Percentiles rank a stretch among this genome's conserved stretches.
These are phyloP conservation scores for Drosophila pseudoobscura DNA, from an alignment of 1,140 invertebrate species.

Conservation along the genomic window DNA sequence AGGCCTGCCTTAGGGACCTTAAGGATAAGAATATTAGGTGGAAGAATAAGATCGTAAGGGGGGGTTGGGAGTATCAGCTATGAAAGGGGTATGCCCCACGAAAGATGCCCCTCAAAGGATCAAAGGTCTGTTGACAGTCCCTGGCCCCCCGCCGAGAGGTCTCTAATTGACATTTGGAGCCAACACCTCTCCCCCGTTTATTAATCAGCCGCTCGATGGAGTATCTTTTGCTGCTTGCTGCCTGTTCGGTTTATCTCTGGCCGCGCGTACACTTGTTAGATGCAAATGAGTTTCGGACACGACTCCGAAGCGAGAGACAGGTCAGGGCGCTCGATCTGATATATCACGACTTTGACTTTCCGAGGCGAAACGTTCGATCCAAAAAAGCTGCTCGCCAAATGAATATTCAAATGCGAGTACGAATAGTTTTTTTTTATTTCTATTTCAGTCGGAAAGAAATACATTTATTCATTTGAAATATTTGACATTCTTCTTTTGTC, in stretches of 20 bases:
- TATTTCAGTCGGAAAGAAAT: slow-evolving; percentile 13
- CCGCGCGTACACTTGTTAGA: slow-evolving; percentile 65
- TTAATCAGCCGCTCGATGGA: slow-evolving; percentile 53
- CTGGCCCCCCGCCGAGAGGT: too few relatives aligned
- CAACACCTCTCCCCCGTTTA: slow-evolving; percentile 35
- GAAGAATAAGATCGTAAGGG: too few relatives aligned
- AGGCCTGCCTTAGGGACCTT: slow-evolving; percentile 3
- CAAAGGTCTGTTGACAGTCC: too few relatives aligned
- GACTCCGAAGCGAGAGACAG: slow-evolving; percentile 9
- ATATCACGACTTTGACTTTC: slow-evolving; percentile 64
- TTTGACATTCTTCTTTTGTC: slow-evolving; percentile 15
- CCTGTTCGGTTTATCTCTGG: slow-evolving; percentile 7
- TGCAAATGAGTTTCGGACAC: slow-evolving; percentile 64
- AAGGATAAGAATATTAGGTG: too few relatives aligned
- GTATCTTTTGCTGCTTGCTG: slow-evolving; percentile 3
- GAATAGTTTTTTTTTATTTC: slow-evolving; percentile 12
- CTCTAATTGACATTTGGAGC: slow-evolving; percentile 60
- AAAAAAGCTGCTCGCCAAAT: slow-evolving; percentile 41
- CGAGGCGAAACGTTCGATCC: slow-evolving; percentile 25
- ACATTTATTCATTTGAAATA: slow-evolving; percentile 41
- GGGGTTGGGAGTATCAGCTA: too few relatives aligned
- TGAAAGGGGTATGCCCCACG: too few relatives aligned
- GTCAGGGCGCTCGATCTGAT: slow-evolving; percentile 46
- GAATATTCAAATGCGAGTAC: slow-evolving; percentile 58
- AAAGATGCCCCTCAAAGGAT: too few relatives aligned